A percentile compares a stretch with the other conserved stretches of the same genome.
These are phyloP conservation scores for Perca schrenkii DNA, from an alignment of 2,113 vertebrate species.

Conservation along the genomic window DNA sequence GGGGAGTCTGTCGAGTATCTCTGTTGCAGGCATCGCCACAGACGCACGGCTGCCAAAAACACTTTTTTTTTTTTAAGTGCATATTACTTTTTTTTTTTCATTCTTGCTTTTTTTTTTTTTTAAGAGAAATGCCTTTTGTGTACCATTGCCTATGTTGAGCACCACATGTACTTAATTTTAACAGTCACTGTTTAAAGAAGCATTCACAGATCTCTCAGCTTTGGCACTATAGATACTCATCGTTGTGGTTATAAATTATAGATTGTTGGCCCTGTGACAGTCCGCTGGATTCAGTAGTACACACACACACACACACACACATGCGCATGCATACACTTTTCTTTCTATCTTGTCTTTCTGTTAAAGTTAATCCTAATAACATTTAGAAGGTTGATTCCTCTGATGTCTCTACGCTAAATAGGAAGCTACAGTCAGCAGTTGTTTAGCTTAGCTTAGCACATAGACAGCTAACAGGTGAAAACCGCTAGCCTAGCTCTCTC, in stretches of 20 bases:
- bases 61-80: conserved; percentile 36
- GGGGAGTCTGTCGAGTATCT: conserved; percentile 53
- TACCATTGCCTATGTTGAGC: conserved; percentile 69
- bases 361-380: not conserved
- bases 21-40: conserved; percentile 45
- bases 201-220: conserved; percentile 54
- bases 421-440: not conserved
- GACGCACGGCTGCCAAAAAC: conserved; percentile 52
- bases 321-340: not conserved
- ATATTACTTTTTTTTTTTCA: conserved; percentile 39
- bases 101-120: conserved; percentile 14
- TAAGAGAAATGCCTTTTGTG: conserved; percentile 66
- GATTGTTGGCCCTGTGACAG: conserved; percentile 18
- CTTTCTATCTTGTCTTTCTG: not conserved
- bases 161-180: conserved; percentile 79
- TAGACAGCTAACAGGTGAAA: not conserved
- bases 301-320: conserved; percentile 3
- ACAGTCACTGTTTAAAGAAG: conserved; percentile 65
- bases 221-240: conserved; percentile 23
- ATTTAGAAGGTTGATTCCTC: too few species aligned
- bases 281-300: conserved; percentile 44
- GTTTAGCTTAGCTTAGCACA: conserved; percentile 13
- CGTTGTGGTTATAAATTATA: conserved; percentile 32
- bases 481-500: not conserved
- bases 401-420: too few species aligned